Evolutionary conservation across 2,888 invertebrate species (phyloP), one percentile per base, ranked within the genome.

Genomic region (Atrina japonica): DNA sequence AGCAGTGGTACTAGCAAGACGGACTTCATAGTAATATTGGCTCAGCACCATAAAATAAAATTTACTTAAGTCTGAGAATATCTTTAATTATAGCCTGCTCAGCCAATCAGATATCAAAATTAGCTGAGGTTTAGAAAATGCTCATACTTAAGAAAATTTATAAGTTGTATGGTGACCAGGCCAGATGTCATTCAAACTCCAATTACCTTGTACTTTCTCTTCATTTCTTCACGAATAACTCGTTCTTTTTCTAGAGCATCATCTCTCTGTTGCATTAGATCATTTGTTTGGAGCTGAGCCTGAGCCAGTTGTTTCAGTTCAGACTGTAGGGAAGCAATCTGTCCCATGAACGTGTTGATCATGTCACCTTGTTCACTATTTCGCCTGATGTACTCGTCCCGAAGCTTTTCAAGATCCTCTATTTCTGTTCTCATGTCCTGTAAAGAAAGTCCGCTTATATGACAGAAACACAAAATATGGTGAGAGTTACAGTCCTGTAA

Each of bases 281-380:
- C 78, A 7, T 83, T 81, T 3, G 86, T 85, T 56, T 86, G 83
- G 16, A 75, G 53, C 70, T 88, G 87, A 9, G 85, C 83, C 23
- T 82, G 78, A 5, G 87, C 86, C 25, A 88, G 79, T 29, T 83
- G 76, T 49, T 82, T 75, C 11, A 89, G 58, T 75, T 89, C 89
- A 1, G 81, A 78, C 75, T 88, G 88, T 3, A 89, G 83, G 0
- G 82, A 77, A 23, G 79, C 75, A 41, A 89, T 88, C 85, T 88
- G 88, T 35, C 55, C 68, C 82, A 89, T 83, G 70, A 89, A 88
- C 23, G 75, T 79, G 30, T 80, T 74, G 16, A 88, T 88, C 73
- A 85, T 84, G 68, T 86, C 83, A 1, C 84, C 84, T 86, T 87
- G 87, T 61, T 87, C 85, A 29, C 82, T 77, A 59, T 87, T 88